Evolutionary conservation across 2,797 vertebrate genomes (phyloP).

Genomic region (Lithobates sylvaticus): DNA sequence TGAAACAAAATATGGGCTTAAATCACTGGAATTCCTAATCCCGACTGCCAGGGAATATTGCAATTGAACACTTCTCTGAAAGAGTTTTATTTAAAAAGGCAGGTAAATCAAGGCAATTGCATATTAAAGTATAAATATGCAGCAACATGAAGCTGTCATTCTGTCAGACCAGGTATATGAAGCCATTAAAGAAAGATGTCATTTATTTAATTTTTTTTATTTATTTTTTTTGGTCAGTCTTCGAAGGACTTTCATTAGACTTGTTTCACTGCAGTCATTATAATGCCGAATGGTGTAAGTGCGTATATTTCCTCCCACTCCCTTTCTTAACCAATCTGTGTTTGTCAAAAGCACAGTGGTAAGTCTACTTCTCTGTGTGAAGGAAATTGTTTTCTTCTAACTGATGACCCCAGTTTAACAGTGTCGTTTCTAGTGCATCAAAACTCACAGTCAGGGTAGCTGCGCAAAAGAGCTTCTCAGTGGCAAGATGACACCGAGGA

Average conservation of each 20-base stretch:
- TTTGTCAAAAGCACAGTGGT: conserved; percentile 77
- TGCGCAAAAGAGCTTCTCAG: conserved; percentile 77
- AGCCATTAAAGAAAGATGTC: conserved; percentile 56
- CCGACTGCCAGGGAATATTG: conserved; percentile 62
- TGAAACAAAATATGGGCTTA: conserved; percentile 33
- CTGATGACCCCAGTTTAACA: conserved; percentile 81
- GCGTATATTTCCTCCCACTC: conserved; percentile 44
- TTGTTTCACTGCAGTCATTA: conserved; percentile 65
- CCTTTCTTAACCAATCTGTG: conserved; percentile 71
- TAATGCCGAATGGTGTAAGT: conserved; percentile 69
- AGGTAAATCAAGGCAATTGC: conserved; percentile 64
- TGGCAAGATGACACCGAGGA: conserved; percentile 79
- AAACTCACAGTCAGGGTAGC: conserved; percentile 78
- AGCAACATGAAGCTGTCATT: conserved; percentile 57
- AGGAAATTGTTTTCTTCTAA: conserved; percentile 82
- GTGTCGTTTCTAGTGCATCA: conserved; percentile 79
- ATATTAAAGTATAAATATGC: conserved; percentile 64
- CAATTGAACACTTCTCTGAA: conserved; percentile 57
- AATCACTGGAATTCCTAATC: conserved; percentile 65
- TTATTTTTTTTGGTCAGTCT: conserved; percentile 60
- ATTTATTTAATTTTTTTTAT: conserved; percentile 65
- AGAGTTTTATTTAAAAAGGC: conserved; percentile 63
- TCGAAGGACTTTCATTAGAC: conserved; percentile 60
- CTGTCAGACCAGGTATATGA: conserved; percentile 61
- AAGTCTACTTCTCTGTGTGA: conserved; percentile 76